Evolutionary conservation across 2,113 vertebrate genomes (phyloP).

Genomic region (Indri indri): DNA sequence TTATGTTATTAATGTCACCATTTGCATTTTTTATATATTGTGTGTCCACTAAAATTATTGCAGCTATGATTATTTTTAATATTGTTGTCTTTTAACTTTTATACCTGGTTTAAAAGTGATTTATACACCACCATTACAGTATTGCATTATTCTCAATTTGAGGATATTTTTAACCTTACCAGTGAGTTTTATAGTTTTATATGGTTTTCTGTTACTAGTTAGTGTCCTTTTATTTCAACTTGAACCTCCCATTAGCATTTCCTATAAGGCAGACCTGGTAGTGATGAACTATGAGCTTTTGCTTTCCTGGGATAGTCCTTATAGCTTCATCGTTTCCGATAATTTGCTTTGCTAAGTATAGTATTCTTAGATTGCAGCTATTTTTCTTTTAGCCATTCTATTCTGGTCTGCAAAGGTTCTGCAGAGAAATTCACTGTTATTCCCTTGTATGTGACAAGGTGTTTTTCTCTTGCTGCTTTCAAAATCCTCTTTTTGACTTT

Average conservation of each 20-base stretch:
- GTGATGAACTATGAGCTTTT: neutral
- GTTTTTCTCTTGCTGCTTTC: neutral
- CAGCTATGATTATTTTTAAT: neutral
- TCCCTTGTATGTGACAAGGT: neutral
- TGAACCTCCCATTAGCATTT: neutral
- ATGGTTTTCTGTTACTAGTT: neutral
- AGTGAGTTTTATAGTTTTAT: neutral
- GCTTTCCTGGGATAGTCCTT: neutral
- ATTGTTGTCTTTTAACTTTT: neutral
- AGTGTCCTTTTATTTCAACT: neutral
- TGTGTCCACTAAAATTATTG: neutral
- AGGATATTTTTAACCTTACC: neutral
- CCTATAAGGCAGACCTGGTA: neutral
- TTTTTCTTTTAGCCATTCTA: neutral
- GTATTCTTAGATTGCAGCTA: neutral
- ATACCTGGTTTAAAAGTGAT: neutral
- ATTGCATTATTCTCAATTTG: neutral
- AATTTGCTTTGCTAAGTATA: neutral
- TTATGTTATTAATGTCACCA: neutral
- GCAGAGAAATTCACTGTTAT: neutral
- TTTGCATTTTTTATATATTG: neutral
- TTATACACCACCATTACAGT: neutral
- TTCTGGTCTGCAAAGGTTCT: neutral
- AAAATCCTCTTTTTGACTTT: neutral
- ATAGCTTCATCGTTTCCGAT: neutral